Percentiles rank a stretch among this genome's conserved stretches.
phyloP scores from a whole-genome alignment of 37 sponge, comb jelly and placozoan genomes.

The Bolinopsis microptera region DNA sequence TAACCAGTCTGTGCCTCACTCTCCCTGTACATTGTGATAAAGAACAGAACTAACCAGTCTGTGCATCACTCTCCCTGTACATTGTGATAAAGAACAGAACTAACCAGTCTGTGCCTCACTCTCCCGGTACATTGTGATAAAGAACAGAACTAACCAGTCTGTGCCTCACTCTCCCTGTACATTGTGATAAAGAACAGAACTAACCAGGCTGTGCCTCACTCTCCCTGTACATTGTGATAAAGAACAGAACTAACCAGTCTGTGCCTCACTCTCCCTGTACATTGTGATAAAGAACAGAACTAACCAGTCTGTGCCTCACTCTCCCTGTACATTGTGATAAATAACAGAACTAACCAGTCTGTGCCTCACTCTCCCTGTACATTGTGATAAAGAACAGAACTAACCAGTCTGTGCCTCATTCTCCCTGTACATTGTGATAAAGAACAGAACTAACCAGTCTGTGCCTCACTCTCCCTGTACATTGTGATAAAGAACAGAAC shows the following conservation, averaged over 20 bases:
- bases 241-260: too few species aligned
- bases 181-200: too few species aligned
- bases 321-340: constrained; percentile 76
- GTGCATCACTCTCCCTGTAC: constrained; percentile 86
- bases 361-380: constrained; percentile 86
- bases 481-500: too few species aligned
- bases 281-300: too few species aligned
- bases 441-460: too few species aligned
- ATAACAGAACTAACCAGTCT: too few species aligned
- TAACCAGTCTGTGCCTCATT: constrained; percentile 90
- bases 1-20: constrained; percentile 90
- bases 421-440: constrained; percentile 76
- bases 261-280: constrained; percentile 86
- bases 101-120: constrained; percentile 90
- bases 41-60: too few species aligned
- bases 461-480: constrained; percentile 86
- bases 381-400: too few species aligned
- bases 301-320: constrained; percentile 90
- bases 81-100: too few species aligned
- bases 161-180: constrained; percentile 86
- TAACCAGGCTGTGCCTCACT: constrained; percentile 89
- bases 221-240: constrained; percentile 76
- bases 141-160: too few species aligned
- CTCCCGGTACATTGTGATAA: constrained; percentile 76
- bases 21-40: constrained; percentile 76